phyloP scores from a whole-genome alignment of 2,888 invertebrate species.

The Eueremaeus valkanovi region DNA sequence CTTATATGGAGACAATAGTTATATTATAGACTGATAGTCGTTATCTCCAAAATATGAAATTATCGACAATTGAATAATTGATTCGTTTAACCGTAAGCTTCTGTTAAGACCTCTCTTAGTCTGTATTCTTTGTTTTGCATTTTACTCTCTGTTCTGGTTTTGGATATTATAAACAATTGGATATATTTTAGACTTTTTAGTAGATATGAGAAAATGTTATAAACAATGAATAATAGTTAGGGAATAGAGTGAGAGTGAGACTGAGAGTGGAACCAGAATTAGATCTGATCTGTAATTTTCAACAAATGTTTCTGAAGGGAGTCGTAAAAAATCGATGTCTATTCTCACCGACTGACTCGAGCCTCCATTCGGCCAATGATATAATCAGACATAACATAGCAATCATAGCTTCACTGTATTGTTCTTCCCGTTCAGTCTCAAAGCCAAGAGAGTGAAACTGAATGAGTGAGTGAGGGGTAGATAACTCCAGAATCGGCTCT shows the following conservation, averaged over 20 bases:
- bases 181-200: too few species aligned
- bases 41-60: too few species aligned
- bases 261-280: background rate
- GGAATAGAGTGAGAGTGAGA: conserved; percentile 12
- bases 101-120: background rate
- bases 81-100: background rate
- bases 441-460: too few species aligned
- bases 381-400: conserved; percentile 24
- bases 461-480: background rate
- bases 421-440: conserved; percentile 1
- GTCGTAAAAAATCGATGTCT: conserved; percentile 21
- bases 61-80: too few species aligned
- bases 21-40: background rate
- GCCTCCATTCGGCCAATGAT: conserved; percentile 15
- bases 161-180: background rate
- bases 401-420: conserved; percentile 27
- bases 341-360: background rate
- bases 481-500: background rate
- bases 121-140: background rate
- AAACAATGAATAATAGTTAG: conserved; percentile 26
- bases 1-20: background rate
- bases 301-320: conserved; percentile 27
- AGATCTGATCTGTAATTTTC: background rate
- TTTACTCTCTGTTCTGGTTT: too few species aligned
- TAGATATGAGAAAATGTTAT: too few species aligned